These are phyloP conservation scores for Lithobates sylvaticus DNA, from an alignment of 2,797 vertebrate species.

Conservation along the genomic window DNA sequence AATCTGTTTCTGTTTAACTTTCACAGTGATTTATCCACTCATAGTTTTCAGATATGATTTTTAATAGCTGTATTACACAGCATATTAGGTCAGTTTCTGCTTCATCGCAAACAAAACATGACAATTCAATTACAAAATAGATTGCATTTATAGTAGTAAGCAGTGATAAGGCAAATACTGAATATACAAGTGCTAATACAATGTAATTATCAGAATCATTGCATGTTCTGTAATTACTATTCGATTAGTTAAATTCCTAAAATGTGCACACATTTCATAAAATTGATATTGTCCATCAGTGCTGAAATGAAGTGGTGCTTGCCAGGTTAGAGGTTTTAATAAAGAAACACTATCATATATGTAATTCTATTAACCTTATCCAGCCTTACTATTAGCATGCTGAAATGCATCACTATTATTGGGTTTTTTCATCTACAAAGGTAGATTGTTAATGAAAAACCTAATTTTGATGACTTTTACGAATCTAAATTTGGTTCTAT, in stretches of 20 bases:
- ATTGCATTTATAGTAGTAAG: constrained; percentile 35
- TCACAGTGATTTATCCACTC: constrained; percentile 21
- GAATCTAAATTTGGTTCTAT: background rate
- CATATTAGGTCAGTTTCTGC: constrained; percentile 33
- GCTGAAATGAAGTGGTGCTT: background rate
- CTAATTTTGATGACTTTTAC: background rate
- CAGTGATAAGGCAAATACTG: constrained; percentile 14
- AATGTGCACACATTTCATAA: constrained; percentile 1
- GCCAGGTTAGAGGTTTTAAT: background rate
- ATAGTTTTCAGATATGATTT: constrained; percentile 17
- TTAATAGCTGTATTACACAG: constrained; percentile 14
- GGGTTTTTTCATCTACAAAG: background rate
- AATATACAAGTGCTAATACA: constrained; percentile 6
- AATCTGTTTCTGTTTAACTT: constrained; percentile 24
- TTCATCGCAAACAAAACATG: constrained; percentile 10
- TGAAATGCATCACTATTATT: background rate
- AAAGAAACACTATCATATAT: background rate
- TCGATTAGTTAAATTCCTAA: background rate
- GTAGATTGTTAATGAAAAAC: background rate
- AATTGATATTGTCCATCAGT: constrained; percentile 3
- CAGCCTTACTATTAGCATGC: background rate
- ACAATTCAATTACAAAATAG: constrained; percentile 48
- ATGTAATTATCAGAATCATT: constrained; percentile 25
- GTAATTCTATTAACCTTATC: background rate
- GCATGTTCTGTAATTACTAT: constrained; percentile 11